Conservation (phyloP, 2,888 invertebrate genomes). For the Pollenia amentaria region DNA sequence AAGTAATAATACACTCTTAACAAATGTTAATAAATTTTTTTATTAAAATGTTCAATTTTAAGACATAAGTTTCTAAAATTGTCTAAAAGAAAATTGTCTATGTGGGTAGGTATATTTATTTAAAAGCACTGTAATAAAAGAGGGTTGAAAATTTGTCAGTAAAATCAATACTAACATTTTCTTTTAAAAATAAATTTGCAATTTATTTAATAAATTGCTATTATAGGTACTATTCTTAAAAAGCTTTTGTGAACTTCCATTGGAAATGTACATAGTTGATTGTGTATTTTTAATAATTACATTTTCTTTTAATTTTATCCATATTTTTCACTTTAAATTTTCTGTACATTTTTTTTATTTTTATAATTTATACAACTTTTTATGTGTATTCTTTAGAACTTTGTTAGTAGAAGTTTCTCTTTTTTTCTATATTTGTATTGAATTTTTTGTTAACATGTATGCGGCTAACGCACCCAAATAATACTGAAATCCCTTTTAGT, state of each 20-base stretch:
- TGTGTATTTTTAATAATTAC: conserved; percentile 50
- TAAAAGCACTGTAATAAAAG: not conserved
- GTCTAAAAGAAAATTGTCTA: not conserved
- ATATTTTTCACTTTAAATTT: conserved; percentile 57
- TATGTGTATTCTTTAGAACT: conserved; percentile 48
- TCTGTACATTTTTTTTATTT: conserved; percentile 41
- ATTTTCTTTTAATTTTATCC: conserved; percentile 59
- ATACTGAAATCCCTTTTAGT: conserved; percentile 63
- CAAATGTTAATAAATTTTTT: not conserved
- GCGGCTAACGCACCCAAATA: conserved; percentile 72
- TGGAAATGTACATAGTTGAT: conserved; percentile 6
- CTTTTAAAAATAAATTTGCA: not conserved
- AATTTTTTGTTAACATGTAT: conserved; percentile 52
- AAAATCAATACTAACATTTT: conserved; percentile 65
- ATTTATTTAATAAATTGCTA: not conserved
- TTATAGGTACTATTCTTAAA: not conserved
- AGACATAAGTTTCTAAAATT: not conserved
- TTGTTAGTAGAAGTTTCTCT: conserved; percentile 16
- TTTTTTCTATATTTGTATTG: conserved; percentile 11
- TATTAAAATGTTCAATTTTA: not conserved
- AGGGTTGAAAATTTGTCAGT: conserved; percentile 53
- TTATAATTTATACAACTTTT: conserved; percentile 54
- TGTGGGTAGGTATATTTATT: not conserved
- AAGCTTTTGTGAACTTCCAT: not conserved
- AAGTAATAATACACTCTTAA: not conserved